Evolutionary conservation across 2,797 vertebrate genomes (phyloP).

Genomic region (Antrozous pallidus): DNA sequence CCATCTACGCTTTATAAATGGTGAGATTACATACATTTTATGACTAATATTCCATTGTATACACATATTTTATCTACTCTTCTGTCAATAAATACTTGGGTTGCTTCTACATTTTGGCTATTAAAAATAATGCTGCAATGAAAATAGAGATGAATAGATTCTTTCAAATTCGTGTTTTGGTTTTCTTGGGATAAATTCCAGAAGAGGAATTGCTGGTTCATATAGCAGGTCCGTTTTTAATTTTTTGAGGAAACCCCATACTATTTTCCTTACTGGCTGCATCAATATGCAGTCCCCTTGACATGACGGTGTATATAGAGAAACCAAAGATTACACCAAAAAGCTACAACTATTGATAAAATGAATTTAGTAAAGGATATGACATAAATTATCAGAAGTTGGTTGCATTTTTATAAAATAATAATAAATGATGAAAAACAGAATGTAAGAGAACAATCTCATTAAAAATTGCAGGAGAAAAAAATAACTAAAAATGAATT

Average conservation of each 20-base stretch:
- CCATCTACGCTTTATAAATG: neutral
- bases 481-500: neutral
- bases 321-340: neutral
- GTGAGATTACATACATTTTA: neutral
- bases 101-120: neutral
- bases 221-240: neutral
- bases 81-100: neutral
- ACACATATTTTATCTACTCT: neutral
- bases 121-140: neutral
- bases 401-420: neutral
- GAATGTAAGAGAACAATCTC: neutral
- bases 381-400: neutral
- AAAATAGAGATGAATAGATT: neutral
- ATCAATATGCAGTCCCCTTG: neutral
- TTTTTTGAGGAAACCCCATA: neutral
- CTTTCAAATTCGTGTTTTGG: neutral
- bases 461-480: neutral
- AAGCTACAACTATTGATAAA: neutral
- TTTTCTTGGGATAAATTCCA: neutral
- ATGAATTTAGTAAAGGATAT: neutral
- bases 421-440: neutral
- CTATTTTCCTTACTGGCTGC: neutral
- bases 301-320: neutral
- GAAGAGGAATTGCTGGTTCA: neutral
- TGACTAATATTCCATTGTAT: neutral